Percentiles rank a stretch among this genome's conserved stretches.
Evolutionary conservation across 2,888 invertebrate species (phyloP).

Genomic region (Andrena fulva): DNA sequence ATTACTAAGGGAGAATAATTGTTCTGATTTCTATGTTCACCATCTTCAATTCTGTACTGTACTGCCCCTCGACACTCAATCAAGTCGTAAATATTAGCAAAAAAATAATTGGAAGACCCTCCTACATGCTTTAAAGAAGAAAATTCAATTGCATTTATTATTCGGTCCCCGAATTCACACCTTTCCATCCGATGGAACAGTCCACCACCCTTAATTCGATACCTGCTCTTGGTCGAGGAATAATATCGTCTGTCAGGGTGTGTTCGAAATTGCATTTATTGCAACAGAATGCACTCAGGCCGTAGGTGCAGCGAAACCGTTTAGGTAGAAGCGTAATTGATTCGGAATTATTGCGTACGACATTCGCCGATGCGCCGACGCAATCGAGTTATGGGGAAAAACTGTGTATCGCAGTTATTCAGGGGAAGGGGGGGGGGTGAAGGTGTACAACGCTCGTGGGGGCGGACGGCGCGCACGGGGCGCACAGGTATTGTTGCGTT

Average conservation of each 20-base stretch:
- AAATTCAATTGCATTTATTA: too few relatives aligned
- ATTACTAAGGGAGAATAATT: too few relatives aligned
- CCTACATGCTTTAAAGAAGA: too few relatives aligned
- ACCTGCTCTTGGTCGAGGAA: neutral
- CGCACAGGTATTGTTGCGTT: conserved; percentile 29
- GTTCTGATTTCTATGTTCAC: too few relatives aligned
- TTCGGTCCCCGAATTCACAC: too few relatives aligned
- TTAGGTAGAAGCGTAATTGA: conserved; percentile 58
- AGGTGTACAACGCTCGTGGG: conserved; percentile 3
- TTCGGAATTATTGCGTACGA: conserved; percentile 61
- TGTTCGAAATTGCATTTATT: conserved; percentile 6
- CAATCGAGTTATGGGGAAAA: conserved; percentile 53
- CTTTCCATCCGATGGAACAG: neutral
- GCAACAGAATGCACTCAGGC: conserved; percentile 5
- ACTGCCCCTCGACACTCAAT: too few relatives aligned
- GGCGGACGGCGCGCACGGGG: neutral
- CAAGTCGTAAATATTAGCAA: too few relatives aligned
- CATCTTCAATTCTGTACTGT: too few relatives aligned
- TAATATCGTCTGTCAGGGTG: neutral
- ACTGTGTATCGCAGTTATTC: conserved; percentile 37
- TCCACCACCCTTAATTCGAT: neutral
- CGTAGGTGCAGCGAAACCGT: conserved; percentile 16
- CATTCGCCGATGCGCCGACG: conserved; percentile 45
- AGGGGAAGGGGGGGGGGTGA: neutral
- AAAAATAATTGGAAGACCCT: too few relatives aligned